Conservation (phyloP, 1,140 invertebrate species). For the Amyelois transitella region DNA sequence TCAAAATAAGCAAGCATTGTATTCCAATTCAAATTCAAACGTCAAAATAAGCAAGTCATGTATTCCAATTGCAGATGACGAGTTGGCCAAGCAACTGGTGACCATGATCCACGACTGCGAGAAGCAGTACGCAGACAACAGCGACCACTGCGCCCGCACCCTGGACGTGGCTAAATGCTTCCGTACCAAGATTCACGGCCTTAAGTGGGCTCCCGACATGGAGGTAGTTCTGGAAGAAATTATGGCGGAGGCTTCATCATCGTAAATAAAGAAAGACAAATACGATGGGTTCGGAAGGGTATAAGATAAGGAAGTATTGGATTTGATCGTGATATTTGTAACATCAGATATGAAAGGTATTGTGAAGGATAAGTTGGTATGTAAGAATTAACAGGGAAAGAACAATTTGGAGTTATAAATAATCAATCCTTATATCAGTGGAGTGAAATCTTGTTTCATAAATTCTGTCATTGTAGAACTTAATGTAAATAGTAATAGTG, state of each 20-base stretch:
- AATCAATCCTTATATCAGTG: too few relatives aligned
- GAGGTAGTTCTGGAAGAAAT: slow-evolving; percentile 40
- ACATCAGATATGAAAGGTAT: too few relatives aligned
- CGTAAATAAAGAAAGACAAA: not conserved
- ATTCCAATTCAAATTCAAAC: too few relatives aligned
- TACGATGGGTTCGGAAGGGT: not conserved
- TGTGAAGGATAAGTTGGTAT: too few relatives aligned
- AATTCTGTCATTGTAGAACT: too few relatives aligned
- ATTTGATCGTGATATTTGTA: too few relatives aligned
- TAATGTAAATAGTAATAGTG: too few relatives aligned
- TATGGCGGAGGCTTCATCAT: slow-evolving; percentile 23
- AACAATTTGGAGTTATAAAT: too few relatives aligned
- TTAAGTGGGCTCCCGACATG: slow-evolving; percentile 55
- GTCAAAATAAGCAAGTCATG: not conserved
- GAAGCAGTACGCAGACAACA: slow-evolving; percentile 9
- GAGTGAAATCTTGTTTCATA: too few relatives aligned
- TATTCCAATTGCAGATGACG: slow-evolving; percentile 31
- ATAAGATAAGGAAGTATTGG: too few relatives aligned
- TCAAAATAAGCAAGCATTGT: too few relatives aligned
- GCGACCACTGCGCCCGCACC: slow-evolving; percentile 33
- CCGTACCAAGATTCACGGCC: slow-evolving; percentile 43
- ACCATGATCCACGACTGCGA: slow-evolving; percentile 45
- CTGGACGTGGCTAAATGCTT: slow-evolving; percentile 53
- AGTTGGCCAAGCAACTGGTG: slow-evolving; percentile 41
- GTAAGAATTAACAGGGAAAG: too few relatives aligned